These are phyloP conservation scores for Aporophyla lueneburgensis DNA, from an alignment of 2,888 invertebrate genomes.

Conservation along the genomic window DNA sequence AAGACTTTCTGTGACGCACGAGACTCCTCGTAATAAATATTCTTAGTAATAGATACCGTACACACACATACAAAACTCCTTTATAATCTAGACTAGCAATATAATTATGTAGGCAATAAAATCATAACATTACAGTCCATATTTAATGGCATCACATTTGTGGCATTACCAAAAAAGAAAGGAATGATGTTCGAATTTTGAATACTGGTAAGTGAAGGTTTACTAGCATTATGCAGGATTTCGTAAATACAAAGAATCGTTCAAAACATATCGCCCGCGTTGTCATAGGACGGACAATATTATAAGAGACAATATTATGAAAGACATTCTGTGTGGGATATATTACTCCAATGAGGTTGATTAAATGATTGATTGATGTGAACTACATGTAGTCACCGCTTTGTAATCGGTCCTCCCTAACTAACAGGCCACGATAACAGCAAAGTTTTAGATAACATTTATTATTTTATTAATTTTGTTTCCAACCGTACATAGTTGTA, in stretches of 20 bases:
- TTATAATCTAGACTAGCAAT: background rate
- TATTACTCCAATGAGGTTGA: background rate
- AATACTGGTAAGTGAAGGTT: background rate
- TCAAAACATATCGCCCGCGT: too few relatives aligned
- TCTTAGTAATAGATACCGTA: background rate
- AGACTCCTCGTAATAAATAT: background rate
- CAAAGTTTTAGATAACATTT: constrained; percentile 19
- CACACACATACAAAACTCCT: too few relatives aligned
- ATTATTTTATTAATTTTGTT: constrained; percentile 21
- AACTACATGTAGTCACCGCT: constrained; percentile 4
- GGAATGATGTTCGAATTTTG: background rate
- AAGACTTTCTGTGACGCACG: background rate
- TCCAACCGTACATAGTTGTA: constrained; percentile 17
- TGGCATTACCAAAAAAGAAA: background rate
- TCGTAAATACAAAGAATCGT: background rate
- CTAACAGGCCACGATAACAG: constrained; percentile 18
- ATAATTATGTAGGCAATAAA: background rate
- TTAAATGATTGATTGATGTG: constrained; percentile 41
- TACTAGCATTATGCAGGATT: background rate
- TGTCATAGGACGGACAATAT: too few relatives aligned
- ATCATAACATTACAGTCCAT: background rate
- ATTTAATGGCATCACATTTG: background rate
- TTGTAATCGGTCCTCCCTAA: constrained; percentile 21
- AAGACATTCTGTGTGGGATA: too few relatives aligned
- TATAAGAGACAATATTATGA: too few relatives aligned